Evolutionary conservation across 2,797 vertebrate genomes (phyloP).

Genomic region (Spheniscus humboldti): DNA sequence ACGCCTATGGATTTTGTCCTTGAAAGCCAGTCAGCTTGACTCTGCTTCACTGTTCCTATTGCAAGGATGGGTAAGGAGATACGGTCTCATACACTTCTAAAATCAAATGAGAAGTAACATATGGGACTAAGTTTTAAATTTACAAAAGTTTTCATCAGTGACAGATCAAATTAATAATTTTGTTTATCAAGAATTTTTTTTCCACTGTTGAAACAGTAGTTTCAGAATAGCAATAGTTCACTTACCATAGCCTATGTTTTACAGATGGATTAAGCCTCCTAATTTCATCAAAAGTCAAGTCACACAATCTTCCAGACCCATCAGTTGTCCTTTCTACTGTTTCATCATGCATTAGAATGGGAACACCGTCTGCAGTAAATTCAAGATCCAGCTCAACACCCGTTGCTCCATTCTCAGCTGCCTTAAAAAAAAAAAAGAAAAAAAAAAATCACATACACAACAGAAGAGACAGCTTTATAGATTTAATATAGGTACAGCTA

Average conservation of each 20-base stretch:
- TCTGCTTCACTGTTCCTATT: neutral
- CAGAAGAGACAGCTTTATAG: neutral
- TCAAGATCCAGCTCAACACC: slow-evolving; percentile 94
- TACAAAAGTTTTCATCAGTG: neutral
- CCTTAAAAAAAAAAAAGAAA: slow-evolving; percentile 73
- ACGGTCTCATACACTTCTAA: neutral
- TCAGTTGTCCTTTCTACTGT: slow-evolving; percentile 92
- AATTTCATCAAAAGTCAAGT: slow-evolving; percentile 83
- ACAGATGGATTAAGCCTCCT: slow-evolving; percentile 85
- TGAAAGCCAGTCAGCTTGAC: neutral
- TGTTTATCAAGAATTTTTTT: neutral
- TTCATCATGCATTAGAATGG: slow-evolving; percentile 92
- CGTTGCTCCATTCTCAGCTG: slow-evolving; percentile 86
- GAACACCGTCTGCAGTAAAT: slow-evolving; percentile 89
- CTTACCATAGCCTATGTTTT: slow-evolving; percentile 88
- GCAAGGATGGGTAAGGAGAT: neutral
- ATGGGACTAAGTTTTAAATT: neutral
- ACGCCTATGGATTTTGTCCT: neutral
- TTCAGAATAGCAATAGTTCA: neutral
- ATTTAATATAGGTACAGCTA: neutral
- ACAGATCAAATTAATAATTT: neutral
- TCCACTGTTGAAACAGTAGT: neutral
- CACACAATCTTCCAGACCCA: slow-evolving; percentile 82
- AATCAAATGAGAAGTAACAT: neutral
- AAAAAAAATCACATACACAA: neutral